Evolutionary conservation across 2,113 vertebrate genomes (phyloP).

Genomic region (Onychostoma macrolepis): DNA sequence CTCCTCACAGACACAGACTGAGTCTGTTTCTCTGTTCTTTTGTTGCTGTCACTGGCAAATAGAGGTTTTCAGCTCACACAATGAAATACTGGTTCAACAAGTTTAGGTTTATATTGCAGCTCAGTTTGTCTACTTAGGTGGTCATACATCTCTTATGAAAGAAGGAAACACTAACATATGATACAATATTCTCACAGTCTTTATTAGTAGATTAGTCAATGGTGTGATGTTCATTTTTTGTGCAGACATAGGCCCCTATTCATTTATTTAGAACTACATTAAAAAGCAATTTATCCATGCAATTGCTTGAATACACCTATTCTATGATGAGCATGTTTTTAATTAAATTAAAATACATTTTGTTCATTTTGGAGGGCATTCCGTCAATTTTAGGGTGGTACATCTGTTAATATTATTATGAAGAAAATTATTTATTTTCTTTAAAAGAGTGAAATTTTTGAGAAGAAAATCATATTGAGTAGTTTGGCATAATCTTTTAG

Average conservation of each 20-base stretch:
- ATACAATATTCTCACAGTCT: background rate
- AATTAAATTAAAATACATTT: background rate
- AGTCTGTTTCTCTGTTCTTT: conserved; percentile 8
- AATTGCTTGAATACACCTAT: background rate
- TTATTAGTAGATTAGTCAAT: background rate
- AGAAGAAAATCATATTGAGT: background rate
- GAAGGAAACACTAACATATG: background rate
- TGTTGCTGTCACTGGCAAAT: conserved; percentile 31
- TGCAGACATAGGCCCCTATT: background rate
- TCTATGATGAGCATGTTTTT: background rate
- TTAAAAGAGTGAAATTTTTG: background rate
- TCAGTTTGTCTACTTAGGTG: conserved; percentile 28
- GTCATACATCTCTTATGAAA: conserved; percentile 35
- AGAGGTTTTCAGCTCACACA: conserved; percentile 2
- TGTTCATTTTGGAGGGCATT: background rate
- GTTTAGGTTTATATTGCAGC: conserved; percentile 35
- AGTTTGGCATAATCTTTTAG: background rate
- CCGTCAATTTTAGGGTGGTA: background rate
- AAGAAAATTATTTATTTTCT: too few species aligned
- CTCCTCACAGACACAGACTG: background rate
- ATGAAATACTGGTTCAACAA: conserved; percentile 38
- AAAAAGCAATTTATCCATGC: background rate
- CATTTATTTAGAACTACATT: background rate
- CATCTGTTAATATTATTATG: background rate
- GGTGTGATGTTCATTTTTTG: too few species aligned